Evolutionary conservation across 2,888 invertebrate genomes (phyloP).

Genomic region (Stomorhina lunata): DNA sequence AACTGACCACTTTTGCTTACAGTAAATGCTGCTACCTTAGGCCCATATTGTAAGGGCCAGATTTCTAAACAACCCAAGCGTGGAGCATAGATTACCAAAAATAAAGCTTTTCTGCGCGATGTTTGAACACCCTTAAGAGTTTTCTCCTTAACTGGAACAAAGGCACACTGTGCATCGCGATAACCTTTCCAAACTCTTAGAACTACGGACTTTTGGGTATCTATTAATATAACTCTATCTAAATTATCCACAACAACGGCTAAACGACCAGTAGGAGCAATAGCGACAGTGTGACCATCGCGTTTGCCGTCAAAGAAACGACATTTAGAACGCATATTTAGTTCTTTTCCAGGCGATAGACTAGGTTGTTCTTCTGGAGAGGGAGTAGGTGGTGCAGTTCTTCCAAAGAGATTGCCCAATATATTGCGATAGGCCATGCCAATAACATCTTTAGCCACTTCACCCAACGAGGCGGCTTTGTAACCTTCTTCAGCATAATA

Average conservation of each 20-base stretch:
- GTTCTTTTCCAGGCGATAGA: conserved; percentile 79
- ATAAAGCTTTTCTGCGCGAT: conserved; percentile 83
- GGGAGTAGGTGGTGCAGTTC: conserved; percentile 75
- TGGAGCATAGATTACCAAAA: conserved; percentile 95
- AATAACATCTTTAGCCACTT: conserved; percentile 93
- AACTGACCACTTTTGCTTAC: conserved; percentile 92
- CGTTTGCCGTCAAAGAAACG: conserved; percentile 90
- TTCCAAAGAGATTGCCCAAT: conserved; percentile 84
- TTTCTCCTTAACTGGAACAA: conserved; percentile 90
- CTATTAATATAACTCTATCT: conserved; percentile 93
- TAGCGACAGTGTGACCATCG: conserved; percentile 86
- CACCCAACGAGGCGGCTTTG: conserved; percentile 89
- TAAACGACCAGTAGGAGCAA: conserved; percentile 87
- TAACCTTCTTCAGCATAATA: conserved; percentile 95
- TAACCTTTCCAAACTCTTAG: conserved; percentile 97
- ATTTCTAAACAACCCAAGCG: conserved; percentile 95
- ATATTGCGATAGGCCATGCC: conserved; percentile 86
- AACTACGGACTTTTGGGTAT: conserved; percentile 88
- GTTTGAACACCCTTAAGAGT: conserved; percentile 73
- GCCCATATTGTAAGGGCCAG: conserved; percentile 94
- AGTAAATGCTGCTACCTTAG: conserved; percentile 93
- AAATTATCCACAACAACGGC: conserved; percentile 92
- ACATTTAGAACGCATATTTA: conserved; percentile 88
- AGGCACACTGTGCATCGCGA: conserved; percentile 96
- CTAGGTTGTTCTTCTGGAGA: conserved; percentile 70